Evolutionary conservation across 2,113 vertebrate genomes (phyloP), one percentile per base, ranked within the genome.

Genomic region (Erpornis zantholeuca): DNA sequence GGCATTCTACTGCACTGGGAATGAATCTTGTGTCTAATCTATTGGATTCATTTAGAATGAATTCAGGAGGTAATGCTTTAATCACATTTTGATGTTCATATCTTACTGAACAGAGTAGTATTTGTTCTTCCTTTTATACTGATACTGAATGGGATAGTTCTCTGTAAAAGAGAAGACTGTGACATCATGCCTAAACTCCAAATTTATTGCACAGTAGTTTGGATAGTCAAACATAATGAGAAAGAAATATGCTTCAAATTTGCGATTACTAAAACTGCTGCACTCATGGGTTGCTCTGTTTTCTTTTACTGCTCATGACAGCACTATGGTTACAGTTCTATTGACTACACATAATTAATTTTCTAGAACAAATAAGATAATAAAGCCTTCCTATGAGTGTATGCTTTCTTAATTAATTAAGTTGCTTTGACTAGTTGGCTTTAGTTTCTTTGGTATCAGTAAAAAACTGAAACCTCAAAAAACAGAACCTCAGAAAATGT

Each of bases 391-490:
- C 66, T 80, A 27, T 60, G 81, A 79, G 18, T 25, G 16, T 61
- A 19, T 69, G 28, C 18, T 85, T 95, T 86, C 57, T 91, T 64
- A 94, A 84, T 90, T 92, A 82, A 86, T 82, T 68, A 60, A 71
- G 7, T 94, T 80, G 24, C 16, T 85, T 87, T 15, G 6, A 65
- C 31, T 80, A 53, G 12, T 36, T 94, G 3, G 12, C 29, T 77
- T 79, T 76, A 50, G 42, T 64, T 94, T 79, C 40, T 87, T 85
- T 76, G 10, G 12, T 76, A 57, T 88, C 49, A 53, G 29, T 94
- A 72, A 75, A 78, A 78, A 61, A 0, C 64, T 78, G 73, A 86
- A 70, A 44, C 63, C 63, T 28, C 33, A 44, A 36, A 33, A 66
- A 85, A n/a, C 20, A 91, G 45, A 78, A 65, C 36, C 29, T 64